These are phyloP conservation scores for Yponomeuta malinellus DNA, from an alignment of 2,888 invertebrate genomes.

Conservation along the genomic window DNA sequence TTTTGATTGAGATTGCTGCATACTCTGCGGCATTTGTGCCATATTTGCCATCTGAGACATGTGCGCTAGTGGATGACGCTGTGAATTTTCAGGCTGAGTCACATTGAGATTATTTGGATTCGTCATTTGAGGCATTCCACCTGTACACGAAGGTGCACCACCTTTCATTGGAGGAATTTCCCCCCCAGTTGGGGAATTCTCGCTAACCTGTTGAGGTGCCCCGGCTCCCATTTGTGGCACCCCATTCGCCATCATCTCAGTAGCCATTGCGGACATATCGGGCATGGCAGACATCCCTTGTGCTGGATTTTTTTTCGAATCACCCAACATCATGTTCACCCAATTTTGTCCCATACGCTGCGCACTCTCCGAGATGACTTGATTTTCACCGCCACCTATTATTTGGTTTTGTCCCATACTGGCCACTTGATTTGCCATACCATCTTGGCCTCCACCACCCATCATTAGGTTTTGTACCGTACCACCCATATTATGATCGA, in stretches of 20 bases:
- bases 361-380: neutral
- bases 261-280: neutral
- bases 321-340: neutral
- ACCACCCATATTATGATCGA: conserved; percentile 31
- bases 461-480: conserved; percentile 59
- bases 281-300: neutral
- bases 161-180: neutral
- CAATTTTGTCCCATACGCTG: neutral
- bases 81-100: neutral
- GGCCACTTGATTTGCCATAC: conserved; percentile 22
- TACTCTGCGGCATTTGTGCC: neutral
- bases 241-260: neutral
- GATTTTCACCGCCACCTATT: conserved; percentile 28
- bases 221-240: neutral
- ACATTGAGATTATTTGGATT: neutral
- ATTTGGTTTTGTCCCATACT: conserved; percentile 57
- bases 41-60: neutral
- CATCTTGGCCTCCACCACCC: conserved; percentile 18
- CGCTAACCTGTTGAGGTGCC: neutral
- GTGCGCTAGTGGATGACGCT: neutral
- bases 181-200: neutral
- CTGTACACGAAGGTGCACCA: neutral
- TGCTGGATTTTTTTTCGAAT: neutral
- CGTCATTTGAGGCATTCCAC: neutral
- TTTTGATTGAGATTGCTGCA: neutral